phyloP scores from a whole-genome alignment of 2,888 invertebrate species.

The Tetrapedia diversipes region DNA sequence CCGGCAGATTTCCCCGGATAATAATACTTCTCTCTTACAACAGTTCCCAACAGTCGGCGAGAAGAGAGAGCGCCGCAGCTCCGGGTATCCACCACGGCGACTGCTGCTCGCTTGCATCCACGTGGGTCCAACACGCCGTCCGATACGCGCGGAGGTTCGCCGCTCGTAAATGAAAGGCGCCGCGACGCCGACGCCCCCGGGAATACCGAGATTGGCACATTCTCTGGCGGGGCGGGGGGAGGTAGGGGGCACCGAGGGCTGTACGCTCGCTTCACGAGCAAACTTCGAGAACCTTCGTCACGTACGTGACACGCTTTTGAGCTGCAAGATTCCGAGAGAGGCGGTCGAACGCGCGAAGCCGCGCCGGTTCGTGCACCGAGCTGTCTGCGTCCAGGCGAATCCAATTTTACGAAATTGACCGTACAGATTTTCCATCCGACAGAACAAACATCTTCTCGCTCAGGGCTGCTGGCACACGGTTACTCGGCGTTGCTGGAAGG shows the following conservation, averaged over 20 bases:
- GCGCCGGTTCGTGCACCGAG: constrained; percentile 12
- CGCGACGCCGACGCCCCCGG: constrained; percentile 62
- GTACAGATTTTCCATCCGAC: constrained; percentile 3
- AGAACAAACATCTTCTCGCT: neutral
- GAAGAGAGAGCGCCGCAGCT: neutral
- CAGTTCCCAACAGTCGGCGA: constrained; percentile 64
- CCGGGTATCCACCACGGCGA: constrained; percentile 27
- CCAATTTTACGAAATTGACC: constrained; percentile 29
- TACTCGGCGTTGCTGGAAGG: neutral
- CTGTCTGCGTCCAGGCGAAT: constrained; percentile 16
- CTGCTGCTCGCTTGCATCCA: constrained; percentile 67
- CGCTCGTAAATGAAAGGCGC: constrained; percentile 74
- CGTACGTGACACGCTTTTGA: constrained; percentile 63
- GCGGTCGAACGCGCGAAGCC: neutral
- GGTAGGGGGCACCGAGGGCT: too few species aligned
- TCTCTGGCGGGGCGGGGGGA: too few species aligned
- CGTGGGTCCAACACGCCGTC: constrained; percentile 34
- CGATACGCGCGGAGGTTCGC: constrained; percentile 50
- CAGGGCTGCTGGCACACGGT: neutral
- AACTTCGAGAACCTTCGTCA: constrained; percentile 60
- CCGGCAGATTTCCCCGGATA: constrained; percentile 85
- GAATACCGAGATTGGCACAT: constrained; percentile 69
- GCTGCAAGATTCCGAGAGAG: constrained; percentile 30
- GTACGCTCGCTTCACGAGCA: constrained; percentile 38
- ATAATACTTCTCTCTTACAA: constrained; percentile 84